Conservation (phyloP, 2,888 invertebrate species). For the Caenorhabditis sp. region DNA sequence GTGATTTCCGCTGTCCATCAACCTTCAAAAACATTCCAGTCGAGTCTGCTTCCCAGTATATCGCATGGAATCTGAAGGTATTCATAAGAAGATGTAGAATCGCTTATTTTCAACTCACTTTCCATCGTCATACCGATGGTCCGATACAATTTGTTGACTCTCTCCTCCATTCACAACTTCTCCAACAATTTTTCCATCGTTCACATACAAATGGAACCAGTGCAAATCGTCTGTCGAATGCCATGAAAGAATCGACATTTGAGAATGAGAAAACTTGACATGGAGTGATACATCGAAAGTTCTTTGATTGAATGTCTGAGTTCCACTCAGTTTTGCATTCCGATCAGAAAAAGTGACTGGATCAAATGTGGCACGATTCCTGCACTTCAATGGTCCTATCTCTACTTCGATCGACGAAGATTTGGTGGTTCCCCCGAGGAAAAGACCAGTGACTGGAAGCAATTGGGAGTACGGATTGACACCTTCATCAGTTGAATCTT, state of each 20-base stretch:
- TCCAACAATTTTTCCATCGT: slow-evolving; percentile 78
- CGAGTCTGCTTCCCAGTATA: slow-evolving; percentile 70
- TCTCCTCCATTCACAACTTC: slow-evolving; percentile 82
- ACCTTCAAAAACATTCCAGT: slow-evolving; percentile 68
- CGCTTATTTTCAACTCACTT: slow-evolving; percentile 69
- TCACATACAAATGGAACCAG: slow-evolving; percentile 81
- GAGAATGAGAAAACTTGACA: slow-evolving; percentile 78
- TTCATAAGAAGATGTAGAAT: neutral
- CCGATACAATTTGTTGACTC: slow-evolving; percentile 75
- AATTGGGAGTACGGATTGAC: slow-evolving; percentile 79
- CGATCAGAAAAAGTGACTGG: slow-evolving; percentile 80
- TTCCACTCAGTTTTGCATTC: slow-evolving; percentile 78
- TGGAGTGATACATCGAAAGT: slow-evolving; percentile 79
- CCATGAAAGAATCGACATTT: slow-evolving; percentile 81
- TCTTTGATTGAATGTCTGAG: slow-evolving; percentile 70
- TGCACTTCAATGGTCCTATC: slow-evolving; percentile 79
- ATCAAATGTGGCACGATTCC: slow-evolving; percentile 75
- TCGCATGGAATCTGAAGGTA: slow-evolving; percentile 48
- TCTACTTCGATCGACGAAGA: slow-evolving; percentile 76
- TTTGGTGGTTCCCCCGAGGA: slow-evolving; percentile 80
- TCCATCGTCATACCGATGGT: slow-evolving; percentile 77
- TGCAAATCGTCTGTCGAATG: slow-evolving; percentile 80
- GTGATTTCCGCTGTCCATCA: slow-evolving; percentile 59
- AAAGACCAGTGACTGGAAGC: slow-evolving; percentile 81
- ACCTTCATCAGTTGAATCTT: slow-evolving; percentile 80